phyloP scores from a whole-genome alignment of 2,888 invertebrate species.

The Nemotelus nigrinus region DNA sequence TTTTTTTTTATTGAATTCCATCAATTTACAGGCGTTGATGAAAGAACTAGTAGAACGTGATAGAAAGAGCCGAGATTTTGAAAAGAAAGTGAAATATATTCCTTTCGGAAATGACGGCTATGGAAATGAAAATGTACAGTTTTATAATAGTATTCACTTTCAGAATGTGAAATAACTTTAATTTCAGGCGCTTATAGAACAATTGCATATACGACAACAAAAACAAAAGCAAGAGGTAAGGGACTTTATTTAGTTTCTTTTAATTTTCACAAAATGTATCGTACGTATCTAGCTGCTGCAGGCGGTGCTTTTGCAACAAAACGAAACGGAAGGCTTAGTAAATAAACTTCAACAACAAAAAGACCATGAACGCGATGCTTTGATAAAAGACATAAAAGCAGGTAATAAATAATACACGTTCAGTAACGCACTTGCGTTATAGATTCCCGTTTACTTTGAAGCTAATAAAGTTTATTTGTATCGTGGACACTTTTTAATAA shows the following conservation, averaged over 20 bases:
- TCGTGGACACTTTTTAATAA: not conserved
- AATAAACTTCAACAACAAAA: slow-evolving; percentile 74
- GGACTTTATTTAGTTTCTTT: slow-evolving; percentile 12
- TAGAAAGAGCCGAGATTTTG: slow-evolving; percentile 26
- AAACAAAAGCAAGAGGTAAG: slow-evolving; percentile 54
- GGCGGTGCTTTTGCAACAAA: slow-evolving; percentile 69
- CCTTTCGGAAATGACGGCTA: slow-evolving; percentile 48
- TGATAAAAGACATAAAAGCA: slow-evolving; percentile 71
- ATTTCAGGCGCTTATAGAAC: slow-evolving; percentile 53
- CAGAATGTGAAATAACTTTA: not conserved
- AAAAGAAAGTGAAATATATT: slow-evolving; percentile 4
- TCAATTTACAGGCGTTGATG: slow-evolving; percentile 50
- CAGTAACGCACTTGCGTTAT: not conserved
- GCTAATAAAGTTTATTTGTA: not conserved
- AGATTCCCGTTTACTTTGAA: no score
- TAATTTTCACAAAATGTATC: slow-evolving; percentile 26
- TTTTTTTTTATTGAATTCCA: not conserved
- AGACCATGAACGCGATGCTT: slow-evolving; percentile 70
- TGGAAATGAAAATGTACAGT: slow-evolving; percentile 54
- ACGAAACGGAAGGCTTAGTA: slow-evolving; percentile 73
- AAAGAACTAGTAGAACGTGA: slow-evolving; percentile 49
- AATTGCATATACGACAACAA: slow-evolving; percentile 53
- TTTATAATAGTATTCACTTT: not conserved
- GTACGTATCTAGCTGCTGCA: slow-evolving; percentile 63
- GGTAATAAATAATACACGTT: slow-evolving; percentile 57